These are phyloP conservation scores for Dugesia japonica DNA, from an alignment of 2,888 invertebrate species.

Conservation along the genomic window DNA sequence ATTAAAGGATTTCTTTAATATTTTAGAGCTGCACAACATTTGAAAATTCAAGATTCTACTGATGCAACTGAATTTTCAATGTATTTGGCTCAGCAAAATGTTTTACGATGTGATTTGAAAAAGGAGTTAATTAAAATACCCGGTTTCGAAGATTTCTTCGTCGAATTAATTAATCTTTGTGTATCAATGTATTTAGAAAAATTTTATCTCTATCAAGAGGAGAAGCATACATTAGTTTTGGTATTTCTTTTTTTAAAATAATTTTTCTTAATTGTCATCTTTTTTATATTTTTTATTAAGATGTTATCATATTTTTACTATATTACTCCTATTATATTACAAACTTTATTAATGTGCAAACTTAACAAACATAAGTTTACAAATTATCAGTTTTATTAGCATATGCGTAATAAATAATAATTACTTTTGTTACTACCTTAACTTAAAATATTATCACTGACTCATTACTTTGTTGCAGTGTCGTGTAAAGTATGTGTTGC, in stretches of 20 bases:
- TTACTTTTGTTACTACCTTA: no score
- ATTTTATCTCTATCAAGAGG: conserved; percentile 80
- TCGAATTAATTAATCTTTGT: conserved; percentile 83
- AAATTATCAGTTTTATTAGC: no score
- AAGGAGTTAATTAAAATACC: conserved; percentile 49
- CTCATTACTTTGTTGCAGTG: no score
- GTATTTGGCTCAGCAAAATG: conserved; percentile 92
- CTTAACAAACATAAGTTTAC: no score
- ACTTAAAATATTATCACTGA: no score
- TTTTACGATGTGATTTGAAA: conserved; percentile 80
- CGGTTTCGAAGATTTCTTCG: conserved; percentile 73
- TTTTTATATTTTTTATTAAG: no score
- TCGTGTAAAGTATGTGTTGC: no score
- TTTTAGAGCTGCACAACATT: conserved; percentile 35
- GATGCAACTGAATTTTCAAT: conserved; percentile 74
- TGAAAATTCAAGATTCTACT: conserved; percentile 24
- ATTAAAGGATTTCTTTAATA: no score
- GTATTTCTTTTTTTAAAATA: conserved; percentile 49
- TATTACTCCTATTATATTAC: no score
- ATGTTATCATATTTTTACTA: no score
- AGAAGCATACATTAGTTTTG: conserved; percentile 92
- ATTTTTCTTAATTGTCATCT: conserved; percentile 42
- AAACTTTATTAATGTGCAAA: no score
- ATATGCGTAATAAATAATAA: no score
- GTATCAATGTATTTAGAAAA: conserved; percentile 86